Conservation (phyloP, 2,113 vertebrate species). For the Microcebus griseorufus region DNA sequence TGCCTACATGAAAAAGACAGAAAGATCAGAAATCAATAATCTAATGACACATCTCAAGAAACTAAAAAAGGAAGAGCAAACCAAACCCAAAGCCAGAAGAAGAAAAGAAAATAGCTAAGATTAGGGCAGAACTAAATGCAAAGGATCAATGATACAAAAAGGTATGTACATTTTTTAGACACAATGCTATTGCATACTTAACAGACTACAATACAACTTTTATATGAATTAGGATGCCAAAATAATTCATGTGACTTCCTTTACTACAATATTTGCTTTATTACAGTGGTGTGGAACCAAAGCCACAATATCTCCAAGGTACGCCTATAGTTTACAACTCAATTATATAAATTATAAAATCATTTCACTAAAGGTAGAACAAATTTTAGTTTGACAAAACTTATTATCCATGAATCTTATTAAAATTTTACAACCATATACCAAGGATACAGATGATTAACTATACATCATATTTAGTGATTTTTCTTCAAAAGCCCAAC, state of each 20-base stretch:
- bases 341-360: slow-evolving; percentile 52
- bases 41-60: no score
- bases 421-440: slow-evolving; percentile 21
- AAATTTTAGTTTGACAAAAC: slow-evolving; percentile 43
- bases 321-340: neutral
- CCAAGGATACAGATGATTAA: neutral
- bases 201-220: neutral
- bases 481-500: neutral
- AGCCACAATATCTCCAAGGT: neutral
- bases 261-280: neutral
- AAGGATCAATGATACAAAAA: neutral
- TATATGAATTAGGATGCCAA: neutral
- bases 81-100: no score
- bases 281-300: neutral
- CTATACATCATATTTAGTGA: neutral
- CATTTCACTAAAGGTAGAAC: slow-evolving; percentile 30
- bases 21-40: no score
- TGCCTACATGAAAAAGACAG: no score
- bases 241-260: neutral
- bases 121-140: no score
- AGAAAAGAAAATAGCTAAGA: no score
- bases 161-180: neutral
- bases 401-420: slow-evolving; percentile 10
- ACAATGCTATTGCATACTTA: neutral
- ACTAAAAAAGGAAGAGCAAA: no score